A percentile compares a stretch with the other conserved stretches of the same genome.
Conservation (phyloP, 2,797 vertebrate genomes). For the Amniataba percoides region DNA sequence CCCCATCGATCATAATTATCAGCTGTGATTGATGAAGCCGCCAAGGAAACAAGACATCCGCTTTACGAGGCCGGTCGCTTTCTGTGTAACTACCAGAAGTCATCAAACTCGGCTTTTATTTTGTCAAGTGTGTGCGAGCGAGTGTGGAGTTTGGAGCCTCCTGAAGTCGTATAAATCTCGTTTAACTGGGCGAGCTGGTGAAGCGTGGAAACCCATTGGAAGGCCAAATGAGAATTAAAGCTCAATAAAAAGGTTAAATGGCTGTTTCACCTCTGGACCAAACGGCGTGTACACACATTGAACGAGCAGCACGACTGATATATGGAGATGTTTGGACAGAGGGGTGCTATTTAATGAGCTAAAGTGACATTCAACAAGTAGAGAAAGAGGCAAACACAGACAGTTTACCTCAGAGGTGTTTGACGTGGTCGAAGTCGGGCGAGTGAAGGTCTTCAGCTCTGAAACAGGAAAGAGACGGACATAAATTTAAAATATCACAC, state of each 20-base stretch:
- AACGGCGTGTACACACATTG: neutral
- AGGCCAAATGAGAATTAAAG: conserved; percentile 35
- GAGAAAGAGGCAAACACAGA: too few species aligned
- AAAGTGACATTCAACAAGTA: too few species aligned
- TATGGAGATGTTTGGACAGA: neutral
- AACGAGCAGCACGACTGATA: neutral
- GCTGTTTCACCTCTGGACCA: conserved; percentile 14
- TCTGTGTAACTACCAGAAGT: neutral
- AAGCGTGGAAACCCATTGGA: neutral
- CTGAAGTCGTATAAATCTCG: conserved; percentile 32
- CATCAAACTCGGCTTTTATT: neutral
- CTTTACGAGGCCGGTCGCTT: conserved; percentile 39
- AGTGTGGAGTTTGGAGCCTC: neutral
- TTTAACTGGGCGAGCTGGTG: neutral
- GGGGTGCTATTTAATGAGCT: neutral
- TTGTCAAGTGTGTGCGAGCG: neutral
- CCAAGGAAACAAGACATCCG: neutral
- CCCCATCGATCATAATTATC: conserved; percentile 48
- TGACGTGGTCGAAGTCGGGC: too few species aligned
- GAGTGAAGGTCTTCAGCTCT: too few species aligned
- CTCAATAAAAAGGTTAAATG: conserved; percentile 49
- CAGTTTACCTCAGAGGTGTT: too few species aligned
- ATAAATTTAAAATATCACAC: too few species aligned
- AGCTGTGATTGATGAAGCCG: conserved; percentile 46
- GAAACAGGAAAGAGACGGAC: too few species aligned